These are phyloP conservation scores for Mohoua ochrocephala DNA, from an alignment of 2,113 vertebrate genomes.

Conservation along the genomic window DNA sequence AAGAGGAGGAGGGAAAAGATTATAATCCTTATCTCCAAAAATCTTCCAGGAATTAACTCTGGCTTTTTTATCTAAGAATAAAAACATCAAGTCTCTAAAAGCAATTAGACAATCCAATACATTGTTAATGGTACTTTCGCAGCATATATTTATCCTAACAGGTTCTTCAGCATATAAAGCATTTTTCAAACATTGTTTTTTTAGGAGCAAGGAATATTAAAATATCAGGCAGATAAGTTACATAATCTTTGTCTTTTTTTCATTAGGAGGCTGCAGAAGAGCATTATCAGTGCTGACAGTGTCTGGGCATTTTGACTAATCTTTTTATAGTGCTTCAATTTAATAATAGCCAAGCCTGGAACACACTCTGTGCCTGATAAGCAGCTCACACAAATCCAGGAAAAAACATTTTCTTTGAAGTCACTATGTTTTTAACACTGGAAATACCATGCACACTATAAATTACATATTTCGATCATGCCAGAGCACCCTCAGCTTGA, in stretches of 20 bases:
- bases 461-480: neutral
- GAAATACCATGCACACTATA: neutral
- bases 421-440: neutral
- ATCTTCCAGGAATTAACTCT: neutral
- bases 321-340: conserved; percentile 47
- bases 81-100: neutral
- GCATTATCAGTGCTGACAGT: conserved; percentile 28
- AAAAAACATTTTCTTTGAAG: neutral
- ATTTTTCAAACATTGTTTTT: neutral
- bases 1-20: neutral
- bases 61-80: neutral
- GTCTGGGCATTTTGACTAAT: conserved; percentile 38
- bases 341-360: conserved; percentile 34
- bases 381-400: conserved; percentile 18
- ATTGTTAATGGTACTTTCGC: neutral
- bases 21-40: neutral
- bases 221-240: conserved; percentile 36
- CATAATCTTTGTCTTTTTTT: conserved; percentile 1
- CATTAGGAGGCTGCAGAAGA: conserved; percentile 20
- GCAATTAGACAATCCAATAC: neutral
- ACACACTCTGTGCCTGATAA: neutral
- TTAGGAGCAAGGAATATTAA: conserved; percentile 14
- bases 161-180: neutral
- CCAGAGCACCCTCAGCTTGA: neutral
- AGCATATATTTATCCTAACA: neutral